Base-by-base conservation (phyloP, 2,113 vertebrate genomes). In the Oceanodroma tethys region DNA sequence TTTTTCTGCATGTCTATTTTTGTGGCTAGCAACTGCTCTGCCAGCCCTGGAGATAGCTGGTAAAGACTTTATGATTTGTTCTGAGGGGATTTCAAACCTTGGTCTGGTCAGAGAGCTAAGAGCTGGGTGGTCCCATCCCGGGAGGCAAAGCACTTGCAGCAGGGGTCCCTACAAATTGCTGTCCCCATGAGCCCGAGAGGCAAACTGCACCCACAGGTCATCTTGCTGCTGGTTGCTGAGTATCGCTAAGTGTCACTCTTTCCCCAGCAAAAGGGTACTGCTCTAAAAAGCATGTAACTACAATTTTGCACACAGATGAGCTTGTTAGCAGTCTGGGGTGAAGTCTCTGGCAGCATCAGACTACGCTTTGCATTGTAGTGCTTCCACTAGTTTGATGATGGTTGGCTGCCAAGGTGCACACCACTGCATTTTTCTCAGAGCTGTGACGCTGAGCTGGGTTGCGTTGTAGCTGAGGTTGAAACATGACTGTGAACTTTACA, bases 131-230 rank as follows among this genome's bases (percentile, higher is more conserved):
- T 68, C 36, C 43, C 30, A 40, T 25, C 27, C 50, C 1, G 6
- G 23, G 32, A 86, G 26, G 26, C 16, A 36, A 76, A 52, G 45
- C 1, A 1, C 59, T 55, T 34, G 58, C 63, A 73, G 58, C 20
- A 55, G 48, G 25, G 3, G 6, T 63, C 66, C 43, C 22, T 70
- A 16, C n/a, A 40, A 58, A 36, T 18, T 2, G 0, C 80, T 76
- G 43, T 62, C 59, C 52, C 0, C 0, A 12, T 73, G 86, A 70
- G 70, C 13, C 13, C 1, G 1, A 58, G 76, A 1, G 3, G 50
- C 32, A 29, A 55, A 66, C 19, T 14, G 36, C 55, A 81, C 47
- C 68, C 62, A 56, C 32, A 52, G 38, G 50, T 59, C 0, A 0
- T 38, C 43, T 82, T 1, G 0, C 21, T 75, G 34, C 6, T 1